These are phyloP conservation scores for Drosophila planitibia DNA, from an alignment of 2,888 invertebrate species.

Conservation along the genomic window DNA sequence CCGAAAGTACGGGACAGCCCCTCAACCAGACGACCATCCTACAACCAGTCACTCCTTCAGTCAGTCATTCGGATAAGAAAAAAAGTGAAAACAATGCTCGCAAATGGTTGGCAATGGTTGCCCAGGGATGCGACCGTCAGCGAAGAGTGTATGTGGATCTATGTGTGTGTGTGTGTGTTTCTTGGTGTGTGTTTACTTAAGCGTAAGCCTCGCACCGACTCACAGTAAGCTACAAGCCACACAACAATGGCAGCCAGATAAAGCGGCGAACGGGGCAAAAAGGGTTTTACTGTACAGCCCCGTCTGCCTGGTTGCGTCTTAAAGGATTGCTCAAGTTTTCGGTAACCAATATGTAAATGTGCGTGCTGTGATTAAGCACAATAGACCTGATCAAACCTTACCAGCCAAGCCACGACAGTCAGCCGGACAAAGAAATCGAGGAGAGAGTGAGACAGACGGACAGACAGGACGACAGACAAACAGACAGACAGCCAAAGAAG, in stretches of 20 bases:
- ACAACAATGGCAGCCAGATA: constrained; percentile 54
- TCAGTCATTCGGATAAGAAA: constrained; percentile 32
- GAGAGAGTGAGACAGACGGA: background rate
- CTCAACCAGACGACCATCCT: constrained; percentile 4
- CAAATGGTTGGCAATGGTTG: constrained; percentile 67
- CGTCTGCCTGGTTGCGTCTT: constrained; percentile 55
- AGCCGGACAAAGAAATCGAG: background rate
- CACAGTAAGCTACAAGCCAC: constrained; percentile 64
- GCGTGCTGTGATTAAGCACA: constrained; percentile 82
- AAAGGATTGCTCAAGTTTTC: constrained; percentile 81
- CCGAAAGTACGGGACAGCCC: constrained; percentile 34
- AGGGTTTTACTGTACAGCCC: constrained; percentile 47
- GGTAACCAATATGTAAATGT: constrained; percentile 81
- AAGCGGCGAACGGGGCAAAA: constrained; percentile 51
- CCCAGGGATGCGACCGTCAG: constrained; percentile 61
- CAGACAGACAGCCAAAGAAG: constrained; percentile 6
- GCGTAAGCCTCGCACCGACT: constrained; percentile 65
- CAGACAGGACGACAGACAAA: constrained; percentile 3
- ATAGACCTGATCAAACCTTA: constrained; percentile 47
- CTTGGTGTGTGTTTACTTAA: constrained; percentile 77
- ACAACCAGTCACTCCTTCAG: constrained; percentile 33
- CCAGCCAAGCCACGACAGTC: constrained; percentile 11
- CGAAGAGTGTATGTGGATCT: constrained; percentile 8
- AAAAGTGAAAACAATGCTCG: constrained; percentile 78
- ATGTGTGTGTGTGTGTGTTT: constrained; percentile 30